A percentile compares a stretch with the other conserved stretches of the same genome.
Conservation (phyloP, 2,888 invertebrate genomes). For the Megamerina dolium region DNA sequence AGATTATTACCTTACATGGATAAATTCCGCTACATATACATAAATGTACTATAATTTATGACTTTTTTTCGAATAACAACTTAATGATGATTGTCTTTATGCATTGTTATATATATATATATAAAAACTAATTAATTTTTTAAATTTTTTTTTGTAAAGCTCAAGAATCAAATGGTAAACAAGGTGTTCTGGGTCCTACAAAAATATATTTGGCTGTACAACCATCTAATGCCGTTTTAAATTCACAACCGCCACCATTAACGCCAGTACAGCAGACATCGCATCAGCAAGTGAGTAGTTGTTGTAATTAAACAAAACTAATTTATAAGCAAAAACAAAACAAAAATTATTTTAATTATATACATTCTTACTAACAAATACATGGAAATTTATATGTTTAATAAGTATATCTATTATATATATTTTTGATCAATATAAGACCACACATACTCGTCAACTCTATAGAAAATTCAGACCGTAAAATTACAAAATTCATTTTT, state of each 20-base stretch:
- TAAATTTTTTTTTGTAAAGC: constrained; percentile 49
- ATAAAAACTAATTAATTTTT: neutral
- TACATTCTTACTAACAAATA: constrained; percentile 1
- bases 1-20: too few relatives aligned
- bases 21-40: too few relatives aligned
- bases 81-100: too few relatives aligned
- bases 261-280: constrained; percentile 51
- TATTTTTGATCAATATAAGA: neutral
- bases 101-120: neutral
- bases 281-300: constrained; percentile 50
- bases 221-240: constrained; percentile 54
- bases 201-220: constrained; percentile 83
- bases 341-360: too few relatives aligned
- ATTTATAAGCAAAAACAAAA: too few relatives aligned
- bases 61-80: too few relatives aligned
- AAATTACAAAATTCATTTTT: too few relatives aligned
- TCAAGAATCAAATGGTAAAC: constrained; percentile 80
- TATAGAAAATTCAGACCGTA: too few relatives aligned
- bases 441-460: neutral
- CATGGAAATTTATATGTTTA: constrained; percentile 3
- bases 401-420: constrained; percentile 4
- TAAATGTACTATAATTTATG: too few relatives aligned
- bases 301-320: constrained; percentile 25
- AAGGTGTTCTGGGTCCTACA: constrained; percentile 76
- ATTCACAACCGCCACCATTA: constrained; percentile 52